Base-by-base conservation (phyloP, 2,888 invertebrate species). In the Polymixis flavicincta region DNA sequence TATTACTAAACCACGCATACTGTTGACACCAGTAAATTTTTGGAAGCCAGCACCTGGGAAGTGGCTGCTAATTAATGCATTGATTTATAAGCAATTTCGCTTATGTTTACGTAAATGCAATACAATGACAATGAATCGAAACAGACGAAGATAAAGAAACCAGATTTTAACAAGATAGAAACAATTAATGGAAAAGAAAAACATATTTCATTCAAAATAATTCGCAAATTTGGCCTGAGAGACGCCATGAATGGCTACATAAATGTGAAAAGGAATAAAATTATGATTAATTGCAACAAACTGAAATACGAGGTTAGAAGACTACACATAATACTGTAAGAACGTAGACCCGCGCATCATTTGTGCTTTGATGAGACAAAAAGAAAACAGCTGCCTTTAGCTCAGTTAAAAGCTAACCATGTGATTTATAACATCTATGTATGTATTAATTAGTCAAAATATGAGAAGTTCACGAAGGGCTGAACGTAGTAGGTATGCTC, bases 401-500 rank as follows among this genome's bases (percentile, higher is more conserved):
- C 78, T 74, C 67, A 57, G 48, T 73, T 76, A 45, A 65, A 83
- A 85, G 73, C 83, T 76, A 63, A 52, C 28, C 37, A n/a, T 69
- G 74, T 74, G 72, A 77, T 50, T 71, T 72, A 70, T 45, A 82
- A 59, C 59, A 66, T 59, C 65, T 65, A 74, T 63, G 32, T 65
- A 74, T 63, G 32, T 66, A 80, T 60, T 74, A 77, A 83, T 71
- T 85, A 76, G 59, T 76, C 71, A 76, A 76, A 74, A 69, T 45
- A 76, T 65, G 81, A 84, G 70, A 84, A 72, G 57, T 72, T 71
- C 63, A 77, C 70, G 45, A 78, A 76, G 66, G 9, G 78, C 77
- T 71, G 80, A 79, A 78, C 86, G 69, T 85, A 90, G 90, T 93
- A 95, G 95, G 95, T 95, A 94, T 92, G 89, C 80, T 88, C 94